These are phyloP conservation scores for Ploceus nigricollis DNA, from an alignment of 2,113 vertebrate genomes.

Conservation along the genomic window DNA sequence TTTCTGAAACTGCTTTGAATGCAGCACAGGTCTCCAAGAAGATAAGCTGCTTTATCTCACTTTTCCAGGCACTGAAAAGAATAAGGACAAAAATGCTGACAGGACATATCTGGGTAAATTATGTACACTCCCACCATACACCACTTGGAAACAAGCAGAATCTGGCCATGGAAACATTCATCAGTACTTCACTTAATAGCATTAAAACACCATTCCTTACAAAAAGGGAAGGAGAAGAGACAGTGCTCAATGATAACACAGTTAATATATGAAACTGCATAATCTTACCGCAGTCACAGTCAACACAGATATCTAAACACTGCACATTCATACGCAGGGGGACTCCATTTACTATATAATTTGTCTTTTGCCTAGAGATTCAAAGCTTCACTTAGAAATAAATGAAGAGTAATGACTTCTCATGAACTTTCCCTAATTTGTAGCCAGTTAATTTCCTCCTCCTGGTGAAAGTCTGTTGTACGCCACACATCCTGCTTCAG, in stretches of 20 bases:
- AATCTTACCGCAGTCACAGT: not conserved
- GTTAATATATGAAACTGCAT: not conserved
- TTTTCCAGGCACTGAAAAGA: conserved; percentile 11
- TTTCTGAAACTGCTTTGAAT: not conserved
- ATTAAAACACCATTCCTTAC: not conserved
- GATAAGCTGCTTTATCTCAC: conserved; percentile 23
- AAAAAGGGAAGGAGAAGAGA: not conserved
- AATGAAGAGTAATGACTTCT: not conserved
- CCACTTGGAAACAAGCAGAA: not conserved
- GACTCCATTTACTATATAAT: not conserved
- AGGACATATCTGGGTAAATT: not conserved
- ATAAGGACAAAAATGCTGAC: not conserved
- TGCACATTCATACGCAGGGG: not conserved
- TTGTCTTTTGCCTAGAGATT: not conserved
- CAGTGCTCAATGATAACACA: not conserved
- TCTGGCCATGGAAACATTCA: not conserved
- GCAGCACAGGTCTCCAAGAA: not conserved
- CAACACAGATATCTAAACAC: not conserved
- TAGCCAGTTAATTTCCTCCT: conserved; percentile 19
- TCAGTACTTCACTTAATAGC: not conserved
- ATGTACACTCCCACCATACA: not conserved
- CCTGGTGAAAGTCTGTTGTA: not conserved
- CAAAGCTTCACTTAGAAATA: not conserved
- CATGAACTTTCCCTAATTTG: not conserved
- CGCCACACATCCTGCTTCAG: conserved; percentile 15